A percentile compares a stretch with the other conserved stretches of the same genome.
These are phyloP conservation scores for Trichogramma dendrolimi DNA, from an alignment of 2,888 invertebrate genomes.

Conservation along the genomic window DNA sequence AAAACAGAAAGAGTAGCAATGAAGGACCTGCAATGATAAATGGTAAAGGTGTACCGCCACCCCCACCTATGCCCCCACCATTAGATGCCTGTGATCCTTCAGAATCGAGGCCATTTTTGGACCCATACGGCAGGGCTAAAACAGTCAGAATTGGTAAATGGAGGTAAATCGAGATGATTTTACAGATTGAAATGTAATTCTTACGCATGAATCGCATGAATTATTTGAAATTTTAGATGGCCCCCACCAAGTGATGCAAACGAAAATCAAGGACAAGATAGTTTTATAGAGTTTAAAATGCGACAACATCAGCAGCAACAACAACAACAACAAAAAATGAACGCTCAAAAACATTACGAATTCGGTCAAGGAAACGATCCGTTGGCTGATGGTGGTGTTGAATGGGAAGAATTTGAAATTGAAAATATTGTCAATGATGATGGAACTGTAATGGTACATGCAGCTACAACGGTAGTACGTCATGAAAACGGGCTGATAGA, in stretches of 20 bases:
- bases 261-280: slow-evolving; percentile 66
- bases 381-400: slow-evolving; percentile 57
- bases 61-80: slow-evolving; percentile 87
- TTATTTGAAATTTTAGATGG: slow-evolving; percentile 58
- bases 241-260: slow-evolving; percentile 77
- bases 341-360: too few species aligned
- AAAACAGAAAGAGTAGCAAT: slow-evolving; percentile 52
- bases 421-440: slow-evolving; percentile 54
- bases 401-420: slow-evolving; percentile 84
- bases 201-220: background rate
- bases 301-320: slow-evolving; percentile 62
- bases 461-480: slow-evolving; percentile 33
- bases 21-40: slow-evolving; percentile 44
- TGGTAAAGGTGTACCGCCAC: slow-evolving; percentile 61
- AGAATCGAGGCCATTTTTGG: slow-evolving; percentile 77
- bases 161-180: slow-evolving; percentile 53
- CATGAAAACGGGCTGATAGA: slow-evolving; percentile 47
- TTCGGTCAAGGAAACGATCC: slow-evolving; percentile 41
- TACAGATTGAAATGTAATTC: background rate
- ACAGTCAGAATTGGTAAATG: slow-evolving; percentile 93
- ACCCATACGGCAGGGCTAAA: slow-evolving; percentile 88
- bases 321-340: slow-evolving; percentile 50
- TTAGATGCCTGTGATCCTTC: slow-evolving; percentile 75
- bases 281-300: slow-evolving; percentile 85
- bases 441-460: slow-evolving; percentile 35